Percentiles rank a stretch among this genome's conserved stretches.
Conservation (phyloP, 2,888 invertebrate genomes). For the Zeuzera pyrina region DNA sequence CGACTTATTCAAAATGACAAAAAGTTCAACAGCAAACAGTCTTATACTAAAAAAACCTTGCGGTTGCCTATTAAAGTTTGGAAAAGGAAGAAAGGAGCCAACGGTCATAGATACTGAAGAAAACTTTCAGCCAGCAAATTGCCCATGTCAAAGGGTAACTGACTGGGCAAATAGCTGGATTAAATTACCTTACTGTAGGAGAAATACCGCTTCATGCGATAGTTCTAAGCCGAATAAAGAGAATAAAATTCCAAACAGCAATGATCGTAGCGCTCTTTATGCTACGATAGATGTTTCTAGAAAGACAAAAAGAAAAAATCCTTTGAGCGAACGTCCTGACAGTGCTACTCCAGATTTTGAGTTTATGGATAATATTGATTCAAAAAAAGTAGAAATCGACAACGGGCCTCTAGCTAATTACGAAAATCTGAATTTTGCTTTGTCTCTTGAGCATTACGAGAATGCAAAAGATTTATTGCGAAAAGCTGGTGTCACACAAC, state of each 20-base stretch:
- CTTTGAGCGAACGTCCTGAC: conserved; percentile 9
- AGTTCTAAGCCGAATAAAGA: conserved; percentile 63
- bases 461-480: conserved; percentile 80
- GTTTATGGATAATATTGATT: conserved; percentile 26
- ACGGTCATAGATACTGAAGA: conserved; percentile 51
- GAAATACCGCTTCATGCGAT: conserved; percentile 30
- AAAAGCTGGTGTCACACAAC: conserved; percentile 69
- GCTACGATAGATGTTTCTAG: conserved; percentile 79
- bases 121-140: conserved; percentile 43
- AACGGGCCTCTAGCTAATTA: conserved; percentile 74
- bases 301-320: conserved; percentile 67
- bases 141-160: conserved; percentile 76
- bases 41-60: conserved; percentile 78
- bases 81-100: conserved; percentile 41
- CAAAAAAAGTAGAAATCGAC: conserved; percentile 33
- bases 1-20: conserved; percentile 57
- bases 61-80: conserved; percentile 76
- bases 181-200: conserved; percentile 73
- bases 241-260: conserved; percentile 52
- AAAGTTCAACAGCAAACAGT: conserved; percentile 66
- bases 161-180: conserved; percentile 78
- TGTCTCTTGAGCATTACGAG: conserved; percentile 84
- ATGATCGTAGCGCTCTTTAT: conserved; percentile 71
- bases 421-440: conserved; percentile 83
- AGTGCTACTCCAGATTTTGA: conserved; percentile 19